Base-by-base conservation (phyloP, 2,888 invertebrate species). In the Choristoneura rosaceana region DNA sequence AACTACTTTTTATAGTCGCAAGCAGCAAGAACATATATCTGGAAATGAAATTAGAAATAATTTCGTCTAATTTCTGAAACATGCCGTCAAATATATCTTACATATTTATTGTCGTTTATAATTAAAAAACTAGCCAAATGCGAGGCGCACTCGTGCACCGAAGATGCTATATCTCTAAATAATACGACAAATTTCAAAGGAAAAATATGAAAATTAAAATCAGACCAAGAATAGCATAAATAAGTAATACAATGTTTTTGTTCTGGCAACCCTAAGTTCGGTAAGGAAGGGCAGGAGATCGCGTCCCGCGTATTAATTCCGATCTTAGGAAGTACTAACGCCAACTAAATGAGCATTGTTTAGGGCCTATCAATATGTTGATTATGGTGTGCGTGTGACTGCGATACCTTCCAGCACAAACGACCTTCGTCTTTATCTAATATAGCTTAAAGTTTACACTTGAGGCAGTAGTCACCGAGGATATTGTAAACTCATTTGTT, bases 271-370 rank as follows among this genome's bases (percentile, higher is more conserved):
- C 71, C 71, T 73, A 17, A 64, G 8, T 38, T 52, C 14, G 1
- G 17, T 34, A 14, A 69, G 63, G 50, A 63, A 63, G 71, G 66
- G 67, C 71, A 61, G 63, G 58, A 68, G 73, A 69, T 73, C 64
- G 64, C 63, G 71, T 68, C 67, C 55, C 68, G 55, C 60, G 69
- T 74, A 74, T 76, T 74, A 73, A 74, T 76, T 71, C 73, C 69
- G 69, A 66, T 69, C 73, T 73, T 73, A 60, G 58, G 34, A 59
- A 68, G 70, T 67, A 68, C 63, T 70, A 74, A 67, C 62, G 45
- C 45, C 61, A 50, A 55, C 74, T 73, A 75, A 75, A 74, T 68
- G 75, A 71, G 74, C 67, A 67, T 75, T 76, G 75, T 76, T 76
- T 71, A 71, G 69, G 70, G 45, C 64, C 69, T 67, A 74, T 76